Evolutionary conservation across 1,140 invertebrate species (phyloP).

Genomic region (Pectinophora gossypiella): DNA sequence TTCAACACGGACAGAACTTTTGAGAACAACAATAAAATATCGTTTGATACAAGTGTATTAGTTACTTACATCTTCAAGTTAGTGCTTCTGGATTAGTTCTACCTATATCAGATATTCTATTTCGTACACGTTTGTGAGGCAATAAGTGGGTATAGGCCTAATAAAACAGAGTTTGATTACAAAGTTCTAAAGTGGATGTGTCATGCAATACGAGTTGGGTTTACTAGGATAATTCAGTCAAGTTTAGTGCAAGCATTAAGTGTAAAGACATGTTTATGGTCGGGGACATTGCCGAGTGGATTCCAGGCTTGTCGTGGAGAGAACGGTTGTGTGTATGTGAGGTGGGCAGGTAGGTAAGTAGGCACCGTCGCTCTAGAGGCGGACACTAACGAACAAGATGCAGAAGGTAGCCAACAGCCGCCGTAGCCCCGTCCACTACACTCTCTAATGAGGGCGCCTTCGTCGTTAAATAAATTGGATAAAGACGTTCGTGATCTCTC

Average conservation of each 20-base stretch:
- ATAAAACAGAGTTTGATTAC: too few relatives aligned
- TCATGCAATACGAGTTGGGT: neutral
- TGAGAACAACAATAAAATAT: too few relatives aligned
- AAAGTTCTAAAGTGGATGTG: neutral
- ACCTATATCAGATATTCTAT: too few relatives aligned
- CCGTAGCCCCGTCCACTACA: conserved; percentile 46
- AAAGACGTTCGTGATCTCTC: conserved; percentile 72
- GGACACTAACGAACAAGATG: conserved; percentile 47
- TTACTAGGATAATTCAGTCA: neutral
- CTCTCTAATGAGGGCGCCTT: conserved; percentile 66
- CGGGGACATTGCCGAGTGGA: neutral
- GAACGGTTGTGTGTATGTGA: too few relatives aligned
- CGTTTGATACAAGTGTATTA: too few relatives aligned
- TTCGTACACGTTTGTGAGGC: too few relatives aligned
- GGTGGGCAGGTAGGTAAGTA: neutral
- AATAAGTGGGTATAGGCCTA: too few relatives aligned
- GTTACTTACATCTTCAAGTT: too few relatives aligned
- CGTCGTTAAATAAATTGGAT: conserved; percentile 75
- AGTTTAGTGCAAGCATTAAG: neutral
- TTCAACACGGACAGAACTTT: too few relatives aligned
- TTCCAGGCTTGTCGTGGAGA: neutral
- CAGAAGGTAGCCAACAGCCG: conserved; percentile 43
- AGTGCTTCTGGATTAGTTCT: too few relatives aligned
- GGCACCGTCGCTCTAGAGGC: too few relatives aligned
- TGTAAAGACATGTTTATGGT: conserved; percentile 4